Base-by-base conservation (phyloP, 2,797 vertebrate species). In the Mallotus villosus region DNA sequence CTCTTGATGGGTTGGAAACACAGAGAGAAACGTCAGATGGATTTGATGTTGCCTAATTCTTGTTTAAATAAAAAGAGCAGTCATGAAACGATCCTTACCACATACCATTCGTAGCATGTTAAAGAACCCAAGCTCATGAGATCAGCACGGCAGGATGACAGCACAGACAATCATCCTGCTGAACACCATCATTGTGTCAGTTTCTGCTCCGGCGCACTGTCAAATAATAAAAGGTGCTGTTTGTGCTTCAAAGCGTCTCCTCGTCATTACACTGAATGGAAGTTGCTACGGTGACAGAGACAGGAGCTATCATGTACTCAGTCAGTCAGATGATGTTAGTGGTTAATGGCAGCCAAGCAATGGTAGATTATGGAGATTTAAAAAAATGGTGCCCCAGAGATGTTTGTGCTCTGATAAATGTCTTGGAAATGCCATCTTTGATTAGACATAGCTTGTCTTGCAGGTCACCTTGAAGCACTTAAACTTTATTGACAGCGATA, bases 311-410 rank as follows among this genome's bases (percentile, higher is more conserved):
- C 70, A 74, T 74, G 6, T 74, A 58, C 62, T 57, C 71, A 62
- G 63, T 71, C 66, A 71, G 67, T 81, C 63, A 77, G 41, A 68
- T 11, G 58, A 59, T 55, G 60, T 71, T 51, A 73, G 41, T 73
- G 69, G n/a, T 65, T 70, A 70, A n/a, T 19, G 55, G 70, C 8
- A 37, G 67, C 22, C 9, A 14, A 55, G 67, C 17, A 41, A 65
- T 65, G 63, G 24, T 9, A n/a, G 12, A 59, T 21, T 16, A 9
- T 59, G 58, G 58, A 69, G 25, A 77, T 72, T 70, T 71, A 22
- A 1, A 8, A 9, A 58, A 58, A 58, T 59, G 53, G 60, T 71
- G 29, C 65, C 9, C 11, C 2, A 8, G 41, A 46, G 41, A 46
- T 46, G 41, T 46, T 8, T 46, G 9, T 41, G 8, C 37, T 41